Conservation (phyloP, 2,797 vertebrate species). For the Silurus aristotelis region DNA sequence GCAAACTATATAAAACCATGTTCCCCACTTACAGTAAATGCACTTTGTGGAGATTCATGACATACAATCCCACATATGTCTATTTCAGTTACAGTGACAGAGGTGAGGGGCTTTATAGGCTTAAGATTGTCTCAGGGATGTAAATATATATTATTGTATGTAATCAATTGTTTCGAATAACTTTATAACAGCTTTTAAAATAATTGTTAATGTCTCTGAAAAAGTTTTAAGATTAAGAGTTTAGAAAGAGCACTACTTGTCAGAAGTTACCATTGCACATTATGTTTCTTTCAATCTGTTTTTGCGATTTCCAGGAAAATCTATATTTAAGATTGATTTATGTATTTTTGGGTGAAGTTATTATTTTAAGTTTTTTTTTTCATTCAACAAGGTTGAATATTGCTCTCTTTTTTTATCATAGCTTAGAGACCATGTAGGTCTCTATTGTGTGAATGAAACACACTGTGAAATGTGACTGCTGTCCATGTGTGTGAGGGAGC, state of each 20-base stretch:
- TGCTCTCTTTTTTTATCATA: slow-evolving; percentile 43
- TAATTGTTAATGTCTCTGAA: neutral
- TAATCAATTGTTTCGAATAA: neutral
- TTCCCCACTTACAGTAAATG: too few relatives aligned
- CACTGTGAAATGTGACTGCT: slow-evolving; percentile 70
- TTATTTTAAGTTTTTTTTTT: slow-evolving; percentile 51
- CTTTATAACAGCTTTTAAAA: neutral
- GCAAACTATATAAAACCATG: too few relatives aligned
- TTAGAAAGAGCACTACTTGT: neutral
- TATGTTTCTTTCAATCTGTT: neutral
- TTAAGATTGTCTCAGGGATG: neutral
- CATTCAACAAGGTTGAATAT: slow-evolving; percentile 48
- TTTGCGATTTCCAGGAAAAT: slow-evolving; percentile 31
- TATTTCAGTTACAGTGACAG: too few relatives aligned
- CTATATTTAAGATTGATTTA: slow-evolving; percentile 30
- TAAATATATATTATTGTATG: neutral
- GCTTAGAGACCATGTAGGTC: slow-evolving; percentile 56
- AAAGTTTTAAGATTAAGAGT: neutral
- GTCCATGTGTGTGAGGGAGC: slow-evolving; percentile 65
- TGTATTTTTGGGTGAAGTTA: slow-evolving; percentile 28
- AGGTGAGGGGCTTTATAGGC: neutral
- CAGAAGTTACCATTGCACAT: neutral
- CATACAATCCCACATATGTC: too few relatives aligned
- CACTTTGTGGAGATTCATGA: too few relatives aligned
- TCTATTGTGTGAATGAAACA: slow-evolving; percentile 63